A percentile compares a stretch with the other conserved stretches of the same genome.
phyloP scores from a whole-genome alignment of 1,140 invertebrate genomes.

The Holcopasites calliopsidis region DNA sequence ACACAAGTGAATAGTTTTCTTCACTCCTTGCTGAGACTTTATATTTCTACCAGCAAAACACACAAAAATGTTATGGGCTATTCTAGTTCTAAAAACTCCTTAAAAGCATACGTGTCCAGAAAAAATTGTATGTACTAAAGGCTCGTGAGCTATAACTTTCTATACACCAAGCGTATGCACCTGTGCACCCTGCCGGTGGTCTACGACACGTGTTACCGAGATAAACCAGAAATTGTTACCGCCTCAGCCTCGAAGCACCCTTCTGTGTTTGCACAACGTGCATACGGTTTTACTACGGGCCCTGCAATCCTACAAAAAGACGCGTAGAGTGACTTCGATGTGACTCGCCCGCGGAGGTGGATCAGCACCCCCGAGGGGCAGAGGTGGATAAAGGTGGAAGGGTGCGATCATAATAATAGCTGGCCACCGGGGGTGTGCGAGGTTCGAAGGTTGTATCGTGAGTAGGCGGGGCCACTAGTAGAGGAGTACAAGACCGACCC shows the following conservation, averaged over 20 bases:
- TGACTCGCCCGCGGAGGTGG: not conserved
- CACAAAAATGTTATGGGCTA: no score
- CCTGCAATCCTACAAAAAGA: not conserved
- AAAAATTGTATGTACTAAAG: not conserved
- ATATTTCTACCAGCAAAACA: not conserved
- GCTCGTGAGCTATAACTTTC: not conserved
- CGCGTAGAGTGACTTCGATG: constrained; percentile 32
- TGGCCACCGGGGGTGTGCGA: constrained; percentile 39
- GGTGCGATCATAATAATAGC: constrained; percentile 52
- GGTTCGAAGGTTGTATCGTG: constrained; percentile 62
- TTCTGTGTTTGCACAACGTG: not conserved
- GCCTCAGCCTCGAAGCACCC: not conserved
- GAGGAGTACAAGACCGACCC: constrained; percentile 67
- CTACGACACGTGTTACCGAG: not conserved
- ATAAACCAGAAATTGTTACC: not conserved
- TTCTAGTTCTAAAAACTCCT: no score
- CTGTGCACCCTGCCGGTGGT: not conserved
- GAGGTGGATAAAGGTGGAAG: not conserved
- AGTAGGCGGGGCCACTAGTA: constrained; percentile 68
- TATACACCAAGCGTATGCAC: not conserved
- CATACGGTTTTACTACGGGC: not conserved
- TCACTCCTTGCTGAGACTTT: not conserved
- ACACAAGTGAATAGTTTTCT: not conserved
- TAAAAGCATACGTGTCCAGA: not conserved
- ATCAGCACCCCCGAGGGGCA: not conserved